Evolutionary conservation across 2,113 vertebrate species (phyloP).

Genomic region (Thunnus maccoyii): DNA sequence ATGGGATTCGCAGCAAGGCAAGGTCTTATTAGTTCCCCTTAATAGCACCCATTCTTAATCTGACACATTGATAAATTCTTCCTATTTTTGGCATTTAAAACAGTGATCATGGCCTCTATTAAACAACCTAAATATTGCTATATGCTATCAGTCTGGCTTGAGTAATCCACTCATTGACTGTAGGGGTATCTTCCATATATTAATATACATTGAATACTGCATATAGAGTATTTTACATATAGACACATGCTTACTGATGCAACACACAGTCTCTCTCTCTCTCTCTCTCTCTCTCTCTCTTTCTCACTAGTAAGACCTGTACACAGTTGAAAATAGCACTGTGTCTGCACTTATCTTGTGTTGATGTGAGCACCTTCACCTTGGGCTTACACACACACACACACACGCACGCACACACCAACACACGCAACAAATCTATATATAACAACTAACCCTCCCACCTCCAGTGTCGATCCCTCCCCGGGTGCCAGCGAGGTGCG

Average conservation of each 20-base stretch:
- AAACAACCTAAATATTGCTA: not conserved
- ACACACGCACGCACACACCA: conserved; percentile 18
- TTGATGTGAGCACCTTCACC: conserved; percentile 53
- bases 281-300: no score
- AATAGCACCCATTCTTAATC: not conserved
- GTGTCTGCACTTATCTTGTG: conserved; percentile 15
- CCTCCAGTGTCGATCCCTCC: conserved; percentile 52
- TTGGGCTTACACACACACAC: conserved; percentile 20
- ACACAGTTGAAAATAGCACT: conserved; percentile 16
- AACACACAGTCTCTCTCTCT: not conserved
- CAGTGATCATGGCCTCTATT: not conserved
- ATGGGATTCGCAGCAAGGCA: not conserved
- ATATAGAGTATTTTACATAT: no score
- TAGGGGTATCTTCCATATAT: no score
- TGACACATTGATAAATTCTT: not conserved
- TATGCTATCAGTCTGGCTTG: not conserved
- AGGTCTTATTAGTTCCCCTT: not conserved
- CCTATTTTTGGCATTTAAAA: not conserved
- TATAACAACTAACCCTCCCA: conserved; percentile 67
- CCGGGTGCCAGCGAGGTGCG: not conserved
- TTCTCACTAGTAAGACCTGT: not conserved
- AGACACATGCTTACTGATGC: not conserved
- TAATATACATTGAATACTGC: not conserved
- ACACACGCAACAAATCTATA: conserved; percentile 59
- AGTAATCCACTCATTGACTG: not conserved